A percentile compares a stretch with the other conserved stretches of the same genome.
These are phyloP conservation scores for Potorous gilbertii DNA, from an alignment of 2,797 vertebrate species.

Conservation along the genomic window DNA sequence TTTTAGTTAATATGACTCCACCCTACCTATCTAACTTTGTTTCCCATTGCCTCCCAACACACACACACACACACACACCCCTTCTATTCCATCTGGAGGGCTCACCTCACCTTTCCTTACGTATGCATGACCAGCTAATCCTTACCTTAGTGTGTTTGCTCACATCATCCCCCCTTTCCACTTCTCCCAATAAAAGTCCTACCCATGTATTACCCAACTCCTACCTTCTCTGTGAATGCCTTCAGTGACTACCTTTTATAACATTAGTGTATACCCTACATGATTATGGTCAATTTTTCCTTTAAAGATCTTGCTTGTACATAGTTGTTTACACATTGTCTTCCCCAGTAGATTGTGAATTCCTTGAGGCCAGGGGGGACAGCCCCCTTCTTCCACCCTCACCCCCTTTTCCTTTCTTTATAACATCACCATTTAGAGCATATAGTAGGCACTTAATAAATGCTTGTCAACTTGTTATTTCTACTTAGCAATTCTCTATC, in stretches of 20 bases:
- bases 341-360: not conserved
- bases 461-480: not conserved
- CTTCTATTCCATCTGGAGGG: slow-evolving; percentile 16
- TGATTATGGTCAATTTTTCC: not conserved
- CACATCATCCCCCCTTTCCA: not conserved
- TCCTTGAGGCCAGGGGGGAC: not conserved
- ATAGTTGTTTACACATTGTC: not conserved
- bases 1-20: not conserved
- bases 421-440: not conserved
- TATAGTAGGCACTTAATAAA: not conserved
- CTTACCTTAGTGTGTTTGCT: not conserved
- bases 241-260: not conserved
- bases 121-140: slow-evolving; percentile 1
- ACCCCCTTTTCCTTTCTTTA: not conserved
- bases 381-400: not conserved
- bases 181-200: not conserved
- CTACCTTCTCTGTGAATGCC: not conserved
- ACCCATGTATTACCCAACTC: not conserved
- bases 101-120: slow-evolving; percentile 2
- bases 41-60: slow-evolving; percentile 22
- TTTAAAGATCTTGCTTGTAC: not conserved
- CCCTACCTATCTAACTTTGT: slow-evolving; percentile 5
- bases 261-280: not conserved
- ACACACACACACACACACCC: not conserved
- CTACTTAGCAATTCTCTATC: not conserved